Percentiles rank a stretch among this genome's conserved stretches.
phyloP scores from a whole-genome alignment of 2,113 vertebrate species.

The Myotis davidii region DNA sequence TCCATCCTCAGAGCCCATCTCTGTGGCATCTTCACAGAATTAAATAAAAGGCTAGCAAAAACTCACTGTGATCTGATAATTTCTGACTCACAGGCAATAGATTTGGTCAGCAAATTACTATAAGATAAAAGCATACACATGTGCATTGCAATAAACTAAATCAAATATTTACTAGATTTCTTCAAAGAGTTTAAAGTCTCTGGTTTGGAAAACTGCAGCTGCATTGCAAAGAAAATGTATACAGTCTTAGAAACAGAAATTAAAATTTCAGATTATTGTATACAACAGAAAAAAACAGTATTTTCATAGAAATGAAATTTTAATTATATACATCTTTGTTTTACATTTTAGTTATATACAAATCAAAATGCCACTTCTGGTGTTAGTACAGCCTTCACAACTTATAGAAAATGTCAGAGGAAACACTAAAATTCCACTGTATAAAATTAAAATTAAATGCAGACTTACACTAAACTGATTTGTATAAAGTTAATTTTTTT shows the following conservation, averaged over 20 bases:
- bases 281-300: slow-evolving; percentile 12
- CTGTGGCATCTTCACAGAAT: not conserved
- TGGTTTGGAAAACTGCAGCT: not conserved
- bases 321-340: slow-evolving; percentile 33
- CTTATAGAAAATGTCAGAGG: slow-evolving; percentile 32
- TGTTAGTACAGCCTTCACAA: slow-evolving; percentile 11
- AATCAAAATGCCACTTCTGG: slow-evolving; percentile 26
- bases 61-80: not conserved
- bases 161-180: not conserved
- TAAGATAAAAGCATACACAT: not conserved
- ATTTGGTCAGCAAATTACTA: not conserved
- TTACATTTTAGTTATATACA: slow-evolving; percentile 34
- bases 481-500: slow-evolving; percentile 7
- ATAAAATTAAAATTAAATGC: slow-evolving; percentile 56
- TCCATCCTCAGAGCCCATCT: not conserved
- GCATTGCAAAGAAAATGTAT: slow-evolving; percentile 25
- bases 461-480: not conserved
- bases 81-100: not conserved
- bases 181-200: slow-evolving; percentile 33
- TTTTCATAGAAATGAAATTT: slow-evolving; percentile 41
- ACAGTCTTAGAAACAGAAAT: not conserved
- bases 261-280: not conserved
- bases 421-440: slow-evolving; percentile 19
- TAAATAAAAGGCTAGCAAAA: not conserved
- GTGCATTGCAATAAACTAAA: not conserved